Percentiles rank a stretch among this genome's conserved stretches.
phyloP scores from a whole-genome alignment of 2,113 vertebrate species.

The Protobothrops mucrosquamatus region DNA sequence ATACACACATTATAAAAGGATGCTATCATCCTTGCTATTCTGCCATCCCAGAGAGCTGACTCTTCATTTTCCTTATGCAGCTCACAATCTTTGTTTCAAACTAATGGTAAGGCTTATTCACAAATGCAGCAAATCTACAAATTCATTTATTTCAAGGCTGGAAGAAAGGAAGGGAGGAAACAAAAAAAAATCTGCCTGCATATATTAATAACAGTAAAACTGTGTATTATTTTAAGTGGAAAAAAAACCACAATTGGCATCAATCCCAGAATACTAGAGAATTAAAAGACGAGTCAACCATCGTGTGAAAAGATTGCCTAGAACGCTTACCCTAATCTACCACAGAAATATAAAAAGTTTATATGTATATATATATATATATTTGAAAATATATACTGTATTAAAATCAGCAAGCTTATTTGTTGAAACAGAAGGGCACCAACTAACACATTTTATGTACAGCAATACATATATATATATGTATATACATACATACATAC shows the following conservation, averaged over 20 bases:
- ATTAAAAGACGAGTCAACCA: constrained; percentile 81
- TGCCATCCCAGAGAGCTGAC: neutral
- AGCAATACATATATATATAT: constrained; percentile 66
- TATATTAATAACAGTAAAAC: constrained; percentile 56
- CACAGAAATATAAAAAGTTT: constrained; percentile 88
- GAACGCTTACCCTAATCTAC: constrained; percentile 82
- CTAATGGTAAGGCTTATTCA: constrained; percentile 82
- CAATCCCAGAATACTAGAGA: constrained; percentile 73
- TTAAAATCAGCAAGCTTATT: constrained; percentile 78
- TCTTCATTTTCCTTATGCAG: constrained; percentile 49
- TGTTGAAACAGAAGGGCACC: constrained; percentile 74
- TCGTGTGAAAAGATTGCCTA: constrained; percentile 79
- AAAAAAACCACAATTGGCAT: constrained; percentile 72
- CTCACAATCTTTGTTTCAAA: constrained; percentile 67
- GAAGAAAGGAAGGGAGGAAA: constrained; percentile 46
- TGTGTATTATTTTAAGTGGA: constrained; percentile 63
- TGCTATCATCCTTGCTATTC: neutral
- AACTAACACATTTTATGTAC: constrained; percentile 81
- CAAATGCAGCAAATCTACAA: constrained; percentile 73
- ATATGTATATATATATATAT: constrained; percentile 83
- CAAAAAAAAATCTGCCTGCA: constrained; percentile 46
- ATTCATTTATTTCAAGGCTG: constrained; percentile 61
- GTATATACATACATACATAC: neutral
- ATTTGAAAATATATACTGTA: constrained; percentile 84
- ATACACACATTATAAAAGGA: neutral